Evolutionary conservation across 2,113 vertebrate species (phyloP), one percentile per base, ranked within the genome.

Genomic region (Entomyzon cyanotis): DNA sequence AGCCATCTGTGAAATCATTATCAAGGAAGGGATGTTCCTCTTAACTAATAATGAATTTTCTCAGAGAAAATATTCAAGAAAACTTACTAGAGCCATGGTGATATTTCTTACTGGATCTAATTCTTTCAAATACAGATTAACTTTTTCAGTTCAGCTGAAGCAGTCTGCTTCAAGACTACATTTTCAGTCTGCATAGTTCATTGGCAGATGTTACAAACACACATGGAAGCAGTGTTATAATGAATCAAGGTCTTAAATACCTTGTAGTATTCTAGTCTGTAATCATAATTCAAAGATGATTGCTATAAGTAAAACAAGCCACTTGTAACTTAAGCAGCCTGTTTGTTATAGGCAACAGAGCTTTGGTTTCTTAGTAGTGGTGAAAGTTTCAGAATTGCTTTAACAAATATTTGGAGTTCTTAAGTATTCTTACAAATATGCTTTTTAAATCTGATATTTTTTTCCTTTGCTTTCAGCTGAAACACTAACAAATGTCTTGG

Each of bases 401-500:
- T 52, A 67, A 44, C 33, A 92, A 62, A 31, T 69, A 35, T 41
- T 76, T 63, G 31, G 52, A 47, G 21, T 46, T 82, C 25, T 75
- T 78, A 81, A 30, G 56, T 63, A 42, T 42, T 76, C 49, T 80
- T 5, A 15, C 55, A 58, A 53, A 69, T 42, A 20, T 4, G 6
- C n/a, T 53, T 76, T 50, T 69, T 14, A 75, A 75, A 28, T 75
- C 31, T 71, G 10, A 15, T 69, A 0, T 25, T 21, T 84, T 68
- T 73, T 89, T 77, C 92, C 20, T 97, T 93, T 3, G 1, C 74
- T 98, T 97, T 22, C 97, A 99, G 99, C 98, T 63, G 99, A 99
- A 96, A 99, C 98, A 21, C 97, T 99, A 82, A 99, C 98, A 73
- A 99, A 99, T 44, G 99, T 99, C 70, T 97, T 99, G 98, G 99